These are phyloP conservation scores for Eospalax fontanierii DNA, from an alignment of 2,797 vertebrate species.

Conservation along the genomic window DNA sequence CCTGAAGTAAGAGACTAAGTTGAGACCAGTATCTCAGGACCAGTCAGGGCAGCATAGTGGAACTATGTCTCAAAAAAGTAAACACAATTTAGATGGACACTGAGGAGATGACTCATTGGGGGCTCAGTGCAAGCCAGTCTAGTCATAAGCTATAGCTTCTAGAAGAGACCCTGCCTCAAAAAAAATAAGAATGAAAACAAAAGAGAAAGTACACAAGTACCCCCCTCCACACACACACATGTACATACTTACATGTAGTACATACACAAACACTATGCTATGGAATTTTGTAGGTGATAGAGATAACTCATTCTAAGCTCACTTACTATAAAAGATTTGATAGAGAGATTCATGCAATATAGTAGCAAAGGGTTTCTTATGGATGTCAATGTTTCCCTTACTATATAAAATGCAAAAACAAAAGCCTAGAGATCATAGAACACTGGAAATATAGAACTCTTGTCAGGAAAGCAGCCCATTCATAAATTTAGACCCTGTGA, in stretches of 20 bases:
- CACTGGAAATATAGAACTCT: not conserved
- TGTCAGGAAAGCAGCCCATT: not conserved
- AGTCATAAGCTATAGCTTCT: not conserved
- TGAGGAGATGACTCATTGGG: not conserved
- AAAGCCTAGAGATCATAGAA: not conserved
- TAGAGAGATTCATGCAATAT: not conserved
- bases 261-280: too few species aligned
- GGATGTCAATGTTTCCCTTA: not conserved
- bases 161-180: not conserved
- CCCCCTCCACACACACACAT: not conserved
- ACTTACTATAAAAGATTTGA: not conserved
- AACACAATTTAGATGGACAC: not conserved
- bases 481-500: not conserved
- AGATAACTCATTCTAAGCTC: not conserved
- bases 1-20: too few species aligned
- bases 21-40: too few species aligned
- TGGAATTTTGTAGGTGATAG: not conserved
- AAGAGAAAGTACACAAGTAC: not conserved
- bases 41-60: not conserved
- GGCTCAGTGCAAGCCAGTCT: too few species aligned
- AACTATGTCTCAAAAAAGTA: not conserved
- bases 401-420: not conserved
- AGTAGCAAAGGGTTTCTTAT: not conserved
- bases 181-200: not conserved
- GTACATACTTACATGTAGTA: too few species aligned